Evolutionary conservation across 1,140 invertebrate genomes (phyloP), one percentile per base, ranked within the genome.

Genomic region (Meloidogyne hapla): DNA sequence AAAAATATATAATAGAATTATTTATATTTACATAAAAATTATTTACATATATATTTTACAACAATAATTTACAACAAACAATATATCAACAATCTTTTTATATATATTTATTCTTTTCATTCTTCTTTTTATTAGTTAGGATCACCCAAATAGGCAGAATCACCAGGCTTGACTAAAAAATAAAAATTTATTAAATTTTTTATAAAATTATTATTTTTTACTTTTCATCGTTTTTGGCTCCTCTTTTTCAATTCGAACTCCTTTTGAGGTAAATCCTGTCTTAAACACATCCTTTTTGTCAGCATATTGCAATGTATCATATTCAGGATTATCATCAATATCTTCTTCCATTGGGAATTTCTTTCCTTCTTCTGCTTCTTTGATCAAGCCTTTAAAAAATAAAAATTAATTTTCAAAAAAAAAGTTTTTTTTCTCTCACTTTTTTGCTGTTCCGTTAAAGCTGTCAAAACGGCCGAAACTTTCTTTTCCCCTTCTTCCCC

Each of bases 311-410:
- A 56, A 56, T n/a, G 48, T 56, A n/a, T 56, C 48, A 9, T 56
- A 56, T 3, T 56, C 48, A n/a, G 48, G 48, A 56, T 56, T 56
- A n/a, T 56, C 48, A 56, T 56, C 48, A 56, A 56, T n/a, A 56
- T n/a, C 48, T n/a, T 56, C 48, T 56, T 56, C 48, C 48, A 56
- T n/a, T 56, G 48, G 48, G 48, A 56, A 56, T 18, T 56, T 56
- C 48, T 5, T 56, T 56, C n/a, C 45, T 48, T 48, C 48, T 56
- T 56, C 48, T 33, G 33, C 33, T 33, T 33, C 33, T 8, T 33
- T 33, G 33, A 33, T 33, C 4, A 33, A 33, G 4, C 1, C 48
- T 56, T 0, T n/a, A 56, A 48, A 48, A 48, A 48, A 3, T n/a
- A n/a, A n/a, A 56, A 56, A 56, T 21, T 5, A 56, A 56, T 8